A percentile compares a stretch with the other conserved stretches of the same genome.
These are phyloP conservation scores for Drosophila ezoana DNA, from an alignment of 2,888 invertebrate species.

Conservation along the genomic window DNA sequence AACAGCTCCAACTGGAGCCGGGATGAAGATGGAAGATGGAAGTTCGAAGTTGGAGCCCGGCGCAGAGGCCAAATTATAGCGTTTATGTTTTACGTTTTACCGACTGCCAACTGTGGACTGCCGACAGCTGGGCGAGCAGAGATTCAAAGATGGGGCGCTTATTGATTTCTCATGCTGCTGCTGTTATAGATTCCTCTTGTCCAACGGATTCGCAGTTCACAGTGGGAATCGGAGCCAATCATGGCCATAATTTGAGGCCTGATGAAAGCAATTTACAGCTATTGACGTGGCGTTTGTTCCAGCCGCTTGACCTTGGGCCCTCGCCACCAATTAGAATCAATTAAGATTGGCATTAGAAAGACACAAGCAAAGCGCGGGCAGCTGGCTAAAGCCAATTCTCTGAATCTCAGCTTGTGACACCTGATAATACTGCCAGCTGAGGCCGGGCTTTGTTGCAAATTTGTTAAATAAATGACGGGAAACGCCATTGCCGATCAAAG, in stretches of 20 bases:
- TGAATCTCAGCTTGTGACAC: constrained; percentile 25
- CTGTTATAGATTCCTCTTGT: constrained; percentile 10
- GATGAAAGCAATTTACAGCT: constrained; percentile 62
- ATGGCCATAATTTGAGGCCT: constrained; percentile 42
- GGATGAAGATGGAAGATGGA: constrained; percentile 2
- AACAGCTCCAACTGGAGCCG: not conserved
- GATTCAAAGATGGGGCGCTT: constrained; percentile 51
- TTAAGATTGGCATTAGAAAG: constrained; percentile 46
- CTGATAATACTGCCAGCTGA: constrained; percentile 3
- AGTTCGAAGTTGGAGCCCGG: constrained; percentile 25
- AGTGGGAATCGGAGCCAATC: constrained; percentile 24
- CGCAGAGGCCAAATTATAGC: constrained; percentile 61
- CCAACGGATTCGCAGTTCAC: constrained; percentile 9
- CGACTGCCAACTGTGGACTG: constrained; percentile 22
- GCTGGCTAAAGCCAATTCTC: not conserved
- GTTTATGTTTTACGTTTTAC: constrained; percentile 48
- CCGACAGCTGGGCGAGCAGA: constrained; percentile 37
- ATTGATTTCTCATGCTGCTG: constrained; percentile 65
- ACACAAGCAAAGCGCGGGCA: constrained; percentile 7
- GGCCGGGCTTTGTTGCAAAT: not conserved
- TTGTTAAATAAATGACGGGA: constrained; percentile 5
- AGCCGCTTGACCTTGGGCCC: constrained; percentile 31
- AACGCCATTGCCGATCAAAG: constrained; percentile 9
- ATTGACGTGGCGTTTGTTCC: constrained; percentile 20
- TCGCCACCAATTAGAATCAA: constrained; percentile 41